phyloP scores from a whole-genome alignment of 2,888 invertebrate genomes.

The Diachrysia chrysitis region DNA sequence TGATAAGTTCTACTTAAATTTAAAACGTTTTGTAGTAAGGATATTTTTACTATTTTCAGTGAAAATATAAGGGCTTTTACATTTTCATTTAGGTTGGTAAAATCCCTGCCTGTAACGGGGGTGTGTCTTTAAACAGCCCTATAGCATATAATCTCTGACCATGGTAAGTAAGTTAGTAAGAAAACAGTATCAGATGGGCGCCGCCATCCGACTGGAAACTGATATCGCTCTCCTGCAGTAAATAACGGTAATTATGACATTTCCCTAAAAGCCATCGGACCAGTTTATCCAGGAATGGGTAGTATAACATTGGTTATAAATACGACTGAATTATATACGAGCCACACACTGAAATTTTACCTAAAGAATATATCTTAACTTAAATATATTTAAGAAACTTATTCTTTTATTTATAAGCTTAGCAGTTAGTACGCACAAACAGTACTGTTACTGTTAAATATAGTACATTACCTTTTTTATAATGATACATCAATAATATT shows the following conservation, averaged over 20 bases:
- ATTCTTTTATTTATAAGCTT: too few species aligned
- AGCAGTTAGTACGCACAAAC: too few species aligned
- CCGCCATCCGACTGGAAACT: neutral
- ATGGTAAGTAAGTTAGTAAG: constrained; percentile 3
- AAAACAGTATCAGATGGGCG: constrained; percentile 5
- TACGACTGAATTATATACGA: neutral
- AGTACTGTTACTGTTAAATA: too few species aligned
- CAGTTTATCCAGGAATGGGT: neutral
- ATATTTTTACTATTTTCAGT: too few species aligned
- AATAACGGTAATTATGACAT: constrained; percentile 6
- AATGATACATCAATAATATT: too few species aligned
- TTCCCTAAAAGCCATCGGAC: neutral
- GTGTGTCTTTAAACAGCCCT: neutral
- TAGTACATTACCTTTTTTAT: too few species aligned
- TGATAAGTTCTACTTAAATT: too few species aligned
- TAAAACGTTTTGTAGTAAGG: too few species aligned
- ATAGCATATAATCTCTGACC: neutral
- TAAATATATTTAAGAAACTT: too few species aligned
- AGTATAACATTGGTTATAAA: neutral
- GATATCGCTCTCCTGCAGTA: constrained; percentile 1
- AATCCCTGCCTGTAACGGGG: neutral
- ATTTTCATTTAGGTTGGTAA: neutral
- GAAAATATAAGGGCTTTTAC: too few species aligned
- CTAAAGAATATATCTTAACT: too few species aligned
- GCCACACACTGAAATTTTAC: too few species aligned